phyloP scores from a whole-genome alignment of 2,888 invertebrate genomes.

The Callyntrura guangdongensis region DNA sequence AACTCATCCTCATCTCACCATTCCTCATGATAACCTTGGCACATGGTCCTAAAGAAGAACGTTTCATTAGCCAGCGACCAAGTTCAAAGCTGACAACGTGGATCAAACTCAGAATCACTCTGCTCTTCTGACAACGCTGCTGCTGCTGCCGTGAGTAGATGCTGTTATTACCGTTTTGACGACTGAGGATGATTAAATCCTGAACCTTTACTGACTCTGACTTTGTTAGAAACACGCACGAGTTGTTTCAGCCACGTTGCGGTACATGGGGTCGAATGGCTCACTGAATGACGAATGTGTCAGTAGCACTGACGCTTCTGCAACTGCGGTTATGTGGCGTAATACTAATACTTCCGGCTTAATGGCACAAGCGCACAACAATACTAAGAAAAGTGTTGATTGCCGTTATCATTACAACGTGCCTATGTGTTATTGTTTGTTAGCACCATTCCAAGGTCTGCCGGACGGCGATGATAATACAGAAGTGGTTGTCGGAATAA shows the following conservation, averaged over 20 bases:
- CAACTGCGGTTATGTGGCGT: not conserved
- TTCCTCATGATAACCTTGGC: not conserved
- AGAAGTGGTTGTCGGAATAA: not conserved
- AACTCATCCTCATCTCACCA: slow-evolving; percentile 2
- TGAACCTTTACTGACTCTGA: not conserved
- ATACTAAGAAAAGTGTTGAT: slow-evolving; percentile 24
- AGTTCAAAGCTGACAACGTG: slow-evolving; percentile 31
- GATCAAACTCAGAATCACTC: too few species aligned
- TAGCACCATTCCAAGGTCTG: slow-evolving; percentile 39
- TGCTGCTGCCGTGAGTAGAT: too few species aligned
- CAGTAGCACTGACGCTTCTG: too few species aligned
- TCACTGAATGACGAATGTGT: too few species aligned
- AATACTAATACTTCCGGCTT: slow-evolving; percentile 50
- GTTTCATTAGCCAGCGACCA: not conserved
- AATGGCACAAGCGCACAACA: not conserved
- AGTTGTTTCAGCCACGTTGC: not conserved
- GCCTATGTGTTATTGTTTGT: slow-evolving; percentile 12
- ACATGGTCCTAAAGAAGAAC: not conserved
- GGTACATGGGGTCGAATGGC: too few species aligned
- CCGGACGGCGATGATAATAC: not conserved
- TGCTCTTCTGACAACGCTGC: too few species aligned
- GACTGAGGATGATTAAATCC: not conserved
- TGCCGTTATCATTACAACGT: slow-evolving; percentile 15
- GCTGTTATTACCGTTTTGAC: too few species aligned
- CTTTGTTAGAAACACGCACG: not conserved